Conservation (phyloP, 2,888 invertebrate species). For the Epistrophe grossulariae region DNA sequence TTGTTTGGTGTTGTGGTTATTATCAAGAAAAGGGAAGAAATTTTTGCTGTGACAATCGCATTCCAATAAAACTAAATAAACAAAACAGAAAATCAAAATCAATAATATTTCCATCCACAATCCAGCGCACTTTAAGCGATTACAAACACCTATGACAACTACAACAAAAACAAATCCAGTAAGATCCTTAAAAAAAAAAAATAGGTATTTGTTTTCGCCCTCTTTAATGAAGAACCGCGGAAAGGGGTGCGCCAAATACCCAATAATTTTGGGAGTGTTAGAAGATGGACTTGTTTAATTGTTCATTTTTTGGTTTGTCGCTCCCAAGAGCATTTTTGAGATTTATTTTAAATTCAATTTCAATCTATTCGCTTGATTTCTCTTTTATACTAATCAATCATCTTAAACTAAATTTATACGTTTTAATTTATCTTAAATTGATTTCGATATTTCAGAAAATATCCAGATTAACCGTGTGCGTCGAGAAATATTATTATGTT, state of each 20-base stretch:
- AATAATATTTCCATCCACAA: constrained; percentile 55
- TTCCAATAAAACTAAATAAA: constrained; percentile 18
- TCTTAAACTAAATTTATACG: constrained; percentile 24
- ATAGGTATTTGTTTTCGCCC: constrained; percentile 43
- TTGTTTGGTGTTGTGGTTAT: neutral
- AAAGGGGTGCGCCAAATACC: constrained; percentile 10
- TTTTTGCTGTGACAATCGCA: constrained; percentile 4
- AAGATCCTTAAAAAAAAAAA: neutral
- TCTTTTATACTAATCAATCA: constrained; percentile 1
- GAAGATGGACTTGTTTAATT: neutral
- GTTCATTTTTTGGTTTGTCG: neutral
- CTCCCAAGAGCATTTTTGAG: neutral
- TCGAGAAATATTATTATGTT: constrained; percentile 28
- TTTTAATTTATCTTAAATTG: constrained; percentile 41
- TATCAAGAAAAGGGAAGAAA: neutral
- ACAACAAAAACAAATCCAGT: constrained; percentile 50
- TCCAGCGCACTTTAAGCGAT: constrained; percentile 44
- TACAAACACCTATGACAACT: constrained; percentile 27
- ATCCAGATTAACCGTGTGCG: constrained; percentile 45
- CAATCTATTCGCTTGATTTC: constrained; percentile 65
- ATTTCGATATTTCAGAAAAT: constrained; percentile 58
- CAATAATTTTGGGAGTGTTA: constrained; percentile 16
- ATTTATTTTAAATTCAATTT: constrained; percentile 22
- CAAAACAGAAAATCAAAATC: constrained; percentile 52
- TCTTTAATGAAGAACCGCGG: neutral